Conservation (phyloP, 2,888 invertebrate species). For the Oscheius onirici region DNA sequence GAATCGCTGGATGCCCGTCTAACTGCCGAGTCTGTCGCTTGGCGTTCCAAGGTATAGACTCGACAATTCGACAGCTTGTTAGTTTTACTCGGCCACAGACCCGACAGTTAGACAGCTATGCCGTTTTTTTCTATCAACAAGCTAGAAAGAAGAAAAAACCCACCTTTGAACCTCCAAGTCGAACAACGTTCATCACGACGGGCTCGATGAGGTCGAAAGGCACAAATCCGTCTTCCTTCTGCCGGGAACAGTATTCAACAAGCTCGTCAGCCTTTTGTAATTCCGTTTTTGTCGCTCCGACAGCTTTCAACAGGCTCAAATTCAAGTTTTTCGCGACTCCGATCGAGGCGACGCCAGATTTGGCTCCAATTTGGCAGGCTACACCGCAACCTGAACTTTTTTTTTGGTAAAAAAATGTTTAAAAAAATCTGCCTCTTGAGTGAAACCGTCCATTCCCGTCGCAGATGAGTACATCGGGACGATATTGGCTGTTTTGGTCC, state of each 20-base stretch:
- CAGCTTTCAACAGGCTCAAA: constrained; percentile 63
- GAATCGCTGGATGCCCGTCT: no score
- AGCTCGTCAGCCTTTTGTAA: constrained; percentile 30
- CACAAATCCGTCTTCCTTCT: constrained; percentile 15
- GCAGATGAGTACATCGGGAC: constrained; percentile 73
- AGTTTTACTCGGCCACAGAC: no score
- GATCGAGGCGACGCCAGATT: constrained; percentile 72
- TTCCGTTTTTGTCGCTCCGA: constrained; percentile 31
- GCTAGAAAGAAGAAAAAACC: not conserved
- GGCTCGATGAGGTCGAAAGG: constrained; percentile 29
- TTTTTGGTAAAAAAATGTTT: no score
- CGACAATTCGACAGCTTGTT: no score
- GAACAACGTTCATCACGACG: constrained; percentile 25
- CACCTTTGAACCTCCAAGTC: constrained; percentile 26
- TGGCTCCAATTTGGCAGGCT: constrained; percentile 74
- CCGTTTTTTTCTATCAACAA: not conserved
- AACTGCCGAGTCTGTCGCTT: no score
- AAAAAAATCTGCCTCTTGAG: constrained; percentile 66
- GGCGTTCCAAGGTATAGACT: no score
- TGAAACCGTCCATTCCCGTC: constrained; percentile 75
- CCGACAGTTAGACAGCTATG: no score
- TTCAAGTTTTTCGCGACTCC: constrained; percentile 75
- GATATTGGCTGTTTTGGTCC: constrained; percentile 61
- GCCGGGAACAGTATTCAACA: not conserved
- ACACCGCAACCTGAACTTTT: constrained; percentile 73